A percentile compares a stretch with the other conserved stretches of the same genome.
Conservation (phyloP, 2,888 invertebrate species). For the Augiades crinisus region DNA sequence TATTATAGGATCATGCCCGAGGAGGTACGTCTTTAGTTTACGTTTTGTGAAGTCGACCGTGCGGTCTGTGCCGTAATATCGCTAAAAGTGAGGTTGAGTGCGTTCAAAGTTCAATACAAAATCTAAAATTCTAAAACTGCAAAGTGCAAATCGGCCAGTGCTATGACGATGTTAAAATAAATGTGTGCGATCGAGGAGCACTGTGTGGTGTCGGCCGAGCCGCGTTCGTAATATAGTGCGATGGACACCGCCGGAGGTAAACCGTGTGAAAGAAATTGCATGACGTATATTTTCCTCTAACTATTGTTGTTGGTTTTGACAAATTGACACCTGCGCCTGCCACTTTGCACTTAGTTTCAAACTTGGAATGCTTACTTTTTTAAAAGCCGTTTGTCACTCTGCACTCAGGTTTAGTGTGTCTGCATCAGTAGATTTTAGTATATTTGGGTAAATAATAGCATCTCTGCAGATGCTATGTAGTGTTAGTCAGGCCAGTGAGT, state of each 20-base stretch:
- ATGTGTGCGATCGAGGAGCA: slow-evolving; percentile 62
- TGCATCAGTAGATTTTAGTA: slow-evolving; percentile 42
- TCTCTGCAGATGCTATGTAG: slow-evolving; percentile 46
- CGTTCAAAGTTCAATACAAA: slow-evolving; percentile 52
- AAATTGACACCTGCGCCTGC: slow-evolving; percentile 54
- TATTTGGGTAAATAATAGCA: slow-evolving; percentile 43
- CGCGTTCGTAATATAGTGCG: slow-evolving; percentile 56
- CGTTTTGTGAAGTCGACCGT: slow-evolving; percentile 60
- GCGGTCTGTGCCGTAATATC: slow-evolving; percentile 14
- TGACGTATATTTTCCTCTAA: slow-evolving; percentile 50
- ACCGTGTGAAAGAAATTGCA: slow-evolving; percentile 62
- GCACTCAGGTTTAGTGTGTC: slow-evolving; percentile 28
- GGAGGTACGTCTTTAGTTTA: slow-evolving; percentile 79
- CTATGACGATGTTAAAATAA: slow-evolving; percentile 63
- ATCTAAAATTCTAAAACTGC: slow-evolving; percentile 51
- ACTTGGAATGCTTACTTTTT: slow-evolving; percentile 32
- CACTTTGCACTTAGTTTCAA: slow-evolving; percentile 55
- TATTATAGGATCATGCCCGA: slow-evolving; percentile 76
- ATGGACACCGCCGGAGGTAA: slow-evolving; percentile 79
- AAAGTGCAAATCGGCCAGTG: slow-evolving; percentile 58
- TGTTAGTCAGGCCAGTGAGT: slow-evolving; percentile 56
- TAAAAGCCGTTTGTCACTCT: slow-evolving; percentile 29
- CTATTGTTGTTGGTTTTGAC: slow-evolving; percentile 42
- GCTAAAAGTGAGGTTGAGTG: slow-evolving; percentile 60
- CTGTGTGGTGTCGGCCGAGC: slow-evolving; percentile 59